These are phyloP conservation scores for Atherinomorus stipes DNA, from an alignment of 2,113 vertebrate genomes.

Conservation along the genomic window DNA sequence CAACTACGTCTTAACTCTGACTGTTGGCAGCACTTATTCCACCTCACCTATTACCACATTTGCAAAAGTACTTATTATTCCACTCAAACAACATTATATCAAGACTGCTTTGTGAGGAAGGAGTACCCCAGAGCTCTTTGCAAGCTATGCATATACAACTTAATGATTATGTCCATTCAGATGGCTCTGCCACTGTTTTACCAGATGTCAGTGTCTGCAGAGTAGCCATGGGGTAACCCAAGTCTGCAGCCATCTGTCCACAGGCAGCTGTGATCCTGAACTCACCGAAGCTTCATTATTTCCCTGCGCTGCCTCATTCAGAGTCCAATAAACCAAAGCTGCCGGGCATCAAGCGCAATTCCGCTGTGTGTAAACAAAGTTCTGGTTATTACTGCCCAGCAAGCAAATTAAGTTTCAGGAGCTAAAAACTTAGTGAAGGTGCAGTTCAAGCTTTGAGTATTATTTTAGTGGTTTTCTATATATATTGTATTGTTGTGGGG, in stretches of 20 bases:
- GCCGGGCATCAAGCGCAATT: constrained; percentile 30
- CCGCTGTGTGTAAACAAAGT: constrained; percentile 10
- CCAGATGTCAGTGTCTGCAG: constrained; percentile 22
- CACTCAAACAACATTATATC: background rate
- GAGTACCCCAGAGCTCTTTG: background rate
- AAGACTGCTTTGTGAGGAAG: background rate
- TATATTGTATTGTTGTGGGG: background rate
- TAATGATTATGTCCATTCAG: constrained; percentile 2
- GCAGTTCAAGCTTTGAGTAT: too few species aligned
- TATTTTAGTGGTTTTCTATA: background rate
- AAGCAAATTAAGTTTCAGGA: constrained; percentile 2
- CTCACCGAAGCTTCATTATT: constrained; percentile 28
- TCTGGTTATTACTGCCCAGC: background rate
- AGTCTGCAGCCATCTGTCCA: constrained; percentile 53
- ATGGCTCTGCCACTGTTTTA: background rate
- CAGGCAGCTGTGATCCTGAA: constrained; percentile 35
- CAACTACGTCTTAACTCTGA: background rate
- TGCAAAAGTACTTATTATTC: background rate
- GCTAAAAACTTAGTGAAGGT: background rate
- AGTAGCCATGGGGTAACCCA: background rate
- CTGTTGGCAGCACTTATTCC: background rate
- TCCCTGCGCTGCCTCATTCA: constrained; percentile 21
- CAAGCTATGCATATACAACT: background rate
- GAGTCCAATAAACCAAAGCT: constrained; percentile 46
- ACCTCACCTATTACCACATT: background rate